Evolutionary conservation across 2,113 vertebrate species (phyloP).

Genomic region (Lophotis ruficrista): DNA sequence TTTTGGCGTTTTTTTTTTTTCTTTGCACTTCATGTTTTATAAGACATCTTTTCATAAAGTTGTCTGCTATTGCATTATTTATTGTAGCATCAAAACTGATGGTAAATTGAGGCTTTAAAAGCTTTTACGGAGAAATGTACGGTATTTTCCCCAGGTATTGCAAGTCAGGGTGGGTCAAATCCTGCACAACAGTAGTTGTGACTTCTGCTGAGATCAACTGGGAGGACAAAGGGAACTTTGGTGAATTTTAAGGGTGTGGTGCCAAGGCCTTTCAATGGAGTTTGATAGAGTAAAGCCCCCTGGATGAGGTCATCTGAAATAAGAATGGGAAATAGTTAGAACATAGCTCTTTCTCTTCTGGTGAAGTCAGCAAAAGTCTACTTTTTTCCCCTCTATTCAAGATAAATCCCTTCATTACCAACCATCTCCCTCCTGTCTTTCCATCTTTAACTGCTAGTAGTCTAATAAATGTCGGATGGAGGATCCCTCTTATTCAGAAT

Average conservation of each 20-base stretch:
- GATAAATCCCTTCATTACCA: not conserved
- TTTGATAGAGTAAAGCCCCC: not conserved
- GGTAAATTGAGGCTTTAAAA: not conserved
- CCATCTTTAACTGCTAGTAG: not conserved
- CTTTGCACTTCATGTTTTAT: not conserved
- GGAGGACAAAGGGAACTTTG: not conserved
- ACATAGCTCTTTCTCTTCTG: not conserved
- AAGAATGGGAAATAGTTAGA: not conserved
- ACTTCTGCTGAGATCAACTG: not conserved
- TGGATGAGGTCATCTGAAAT: not conserved
- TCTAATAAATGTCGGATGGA: not conserved
- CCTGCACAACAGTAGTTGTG: not conserved
- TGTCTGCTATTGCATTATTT: not conserved
- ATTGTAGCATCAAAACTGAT: not conserved
- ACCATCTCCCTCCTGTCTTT: not conserved
- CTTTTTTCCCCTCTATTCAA: not conserved
- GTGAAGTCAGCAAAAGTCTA: not conserved
- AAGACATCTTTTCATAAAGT: not conserved
- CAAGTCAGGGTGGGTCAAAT: not conserved
- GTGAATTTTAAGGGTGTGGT: not conserved
- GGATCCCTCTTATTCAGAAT: not conserved
- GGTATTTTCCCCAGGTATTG: not conserved
- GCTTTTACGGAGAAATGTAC: not conserved
- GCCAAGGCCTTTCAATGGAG: not conserved
- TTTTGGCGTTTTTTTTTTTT: not conserved